Evolutionary conservation across 2,797 vertebrate genomes (phyloP).

Genomic region (Trachops cirrhosus): DNA sequence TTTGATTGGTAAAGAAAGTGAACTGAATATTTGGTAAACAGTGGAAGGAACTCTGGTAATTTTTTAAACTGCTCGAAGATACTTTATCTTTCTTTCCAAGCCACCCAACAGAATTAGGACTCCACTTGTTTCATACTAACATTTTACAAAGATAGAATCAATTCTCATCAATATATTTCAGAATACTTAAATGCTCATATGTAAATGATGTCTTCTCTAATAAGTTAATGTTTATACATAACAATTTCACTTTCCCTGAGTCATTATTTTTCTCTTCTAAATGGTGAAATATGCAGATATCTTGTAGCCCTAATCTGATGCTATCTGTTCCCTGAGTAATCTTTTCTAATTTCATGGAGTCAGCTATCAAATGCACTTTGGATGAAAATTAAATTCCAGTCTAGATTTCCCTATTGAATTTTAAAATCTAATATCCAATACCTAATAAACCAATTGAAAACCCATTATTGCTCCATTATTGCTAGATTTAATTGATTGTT

Average conservation of each 20-base stretch:
- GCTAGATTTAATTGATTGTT: conserved; percentile 24
- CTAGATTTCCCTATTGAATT: neutral
- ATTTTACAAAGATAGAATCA: neutral
- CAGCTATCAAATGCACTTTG: neutral
- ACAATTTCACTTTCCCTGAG: neutral
- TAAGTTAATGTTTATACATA: neutral
- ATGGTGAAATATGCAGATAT: neutral
- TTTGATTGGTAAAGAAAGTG: neutral
- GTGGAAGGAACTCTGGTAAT: neutral
- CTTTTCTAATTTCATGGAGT: conserved; percentile 42
- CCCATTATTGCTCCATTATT: neutral
- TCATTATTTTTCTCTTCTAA: neutral
- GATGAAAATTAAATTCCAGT: conserved; percentile 30
- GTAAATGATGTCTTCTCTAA: neutral
- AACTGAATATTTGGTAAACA: neutral
- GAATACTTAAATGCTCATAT: neutral
- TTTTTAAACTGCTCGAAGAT: neutral
- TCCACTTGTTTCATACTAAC: neutral
- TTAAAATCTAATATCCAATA: conserved; percentile 35
- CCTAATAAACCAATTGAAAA: neutral
- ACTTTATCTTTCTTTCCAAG: neutral
- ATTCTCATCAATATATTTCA: neutral
- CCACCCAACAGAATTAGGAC: neutral
- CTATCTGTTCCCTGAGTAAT: neutral
- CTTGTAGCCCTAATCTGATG: neutral